Evolutionary conservation across 2,888 invertebrate species (phyloP), one percentile per base, ranked within the genome.

Genomic region (Trichogramma evanescens): DNA sequence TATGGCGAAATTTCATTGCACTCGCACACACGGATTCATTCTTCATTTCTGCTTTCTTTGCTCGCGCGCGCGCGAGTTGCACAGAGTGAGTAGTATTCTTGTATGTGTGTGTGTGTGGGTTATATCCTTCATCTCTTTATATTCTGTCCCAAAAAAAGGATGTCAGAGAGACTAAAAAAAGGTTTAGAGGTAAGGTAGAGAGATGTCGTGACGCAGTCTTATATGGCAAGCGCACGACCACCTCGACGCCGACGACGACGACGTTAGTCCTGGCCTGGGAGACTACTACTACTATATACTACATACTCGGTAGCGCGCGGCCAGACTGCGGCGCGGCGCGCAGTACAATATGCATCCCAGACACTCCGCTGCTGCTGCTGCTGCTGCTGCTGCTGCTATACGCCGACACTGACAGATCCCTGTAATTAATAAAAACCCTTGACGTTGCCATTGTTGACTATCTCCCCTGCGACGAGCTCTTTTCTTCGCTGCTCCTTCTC

Each of bases 371-470:
- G 26, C 26, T 26, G 26, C 26, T 26, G 26, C 26, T 26, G 26
- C 26, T 26, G 3, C 26, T 26, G 3, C 26, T 26, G 3, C 26
- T 26, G 13, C 13, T 13, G 26, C 26, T 26, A 26, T 26, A 6
- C 50, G 4, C 6, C 70, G 76, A 75, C 76, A 76, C 74, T 76
- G 76, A 76, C 72, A 67, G 71, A 76, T 76, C 71, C 72, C 64
- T 63, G 72, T 72, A 74, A 76, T 76, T 76, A 76, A 76, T 76
- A 75, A 76, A 73, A 73, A 72, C 74, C 72, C 74, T 75, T 72
- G 6, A 71, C 71, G 70, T 70, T 44, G 50, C 49, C 69, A 74
- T 76, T 76, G 76, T 75, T 73, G 72, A 74, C 71, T 69, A 65
- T 62, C 60, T 71, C 72, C 71, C 70, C 70, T 71, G 69, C 69